Conservation (phyloP, 2,888 invertebrate species). For the Tortrix viridana region DNA sequence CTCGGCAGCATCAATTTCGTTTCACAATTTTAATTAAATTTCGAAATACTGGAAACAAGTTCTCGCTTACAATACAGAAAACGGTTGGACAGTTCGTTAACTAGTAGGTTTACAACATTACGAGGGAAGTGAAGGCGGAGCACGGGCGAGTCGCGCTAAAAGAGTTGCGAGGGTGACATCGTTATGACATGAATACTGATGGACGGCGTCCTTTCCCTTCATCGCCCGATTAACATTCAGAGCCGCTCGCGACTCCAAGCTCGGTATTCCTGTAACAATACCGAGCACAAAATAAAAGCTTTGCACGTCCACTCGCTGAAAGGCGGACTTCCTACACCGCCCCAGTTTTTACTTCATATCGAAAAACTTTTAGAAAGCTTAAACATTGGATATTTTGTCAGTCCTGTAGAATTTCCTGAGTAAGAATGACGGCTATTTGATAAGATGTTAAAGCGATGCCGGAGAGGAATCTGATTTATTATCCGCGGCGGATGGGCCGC, state of each 20-base stretch:
- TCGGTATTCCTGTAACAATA: slow-evolving; percentile 76
- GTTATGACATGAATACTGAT: slow-evolving; percentile 77
- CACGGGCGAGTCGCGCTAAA: slow-evolving; percentile 51
- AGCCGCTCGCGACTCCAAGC: slow-evolving; percentile 65
- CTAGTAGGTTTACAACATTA: slow-evolving; percentile 35
- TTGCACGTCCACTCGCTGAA: slow-evolving; percentile 75
- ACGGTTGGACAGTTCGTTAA: slow-evolving; percentile 36
- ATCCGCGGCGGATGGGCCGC: slow-evolving; percentile 41
- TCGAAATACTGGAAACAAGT: slow-evolving; percentile 25
- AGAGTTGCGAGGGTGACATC: slow-evolving; percentile 65
- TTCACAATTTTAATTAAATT: slow-evolving; percentile 30
- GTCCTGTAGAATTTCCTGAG: slow-evolving; percentile 6
- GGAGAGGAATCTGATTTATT: slow-evolving; percentile 55
- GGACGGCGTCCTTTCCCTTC: slow-evolving; percentile 67
- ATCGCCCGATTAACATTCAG: slow-evolving; percentile 78
- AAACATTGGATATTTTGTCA: slow-evolving; percentile 43
- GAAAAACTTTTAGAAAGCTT: slow-evolving; percentile 57
- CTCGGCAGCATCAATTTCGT: slow-evolving; percentile 1
- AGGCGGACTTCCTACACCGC: slow-evolving; percentile 69
- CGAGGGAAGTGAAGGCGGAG: slow-evolving; percentile 44
- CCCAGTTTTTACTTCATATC: slow-evolving; percentile 59
- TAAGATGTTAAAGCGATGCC: slow-evolving; percentile 50
- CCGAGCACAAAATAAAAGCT: slow-evolving; percentile 77
- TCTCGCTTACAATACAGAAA: slow-evolving; percentile 32
- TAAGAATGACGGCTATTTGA: slow-evolving; percentile 45